These are phyloP conservation scores for Argya squamiceps DNA, from an alignment of 2,797 vertebrate species.

Conservation along the genomic window DNA sequence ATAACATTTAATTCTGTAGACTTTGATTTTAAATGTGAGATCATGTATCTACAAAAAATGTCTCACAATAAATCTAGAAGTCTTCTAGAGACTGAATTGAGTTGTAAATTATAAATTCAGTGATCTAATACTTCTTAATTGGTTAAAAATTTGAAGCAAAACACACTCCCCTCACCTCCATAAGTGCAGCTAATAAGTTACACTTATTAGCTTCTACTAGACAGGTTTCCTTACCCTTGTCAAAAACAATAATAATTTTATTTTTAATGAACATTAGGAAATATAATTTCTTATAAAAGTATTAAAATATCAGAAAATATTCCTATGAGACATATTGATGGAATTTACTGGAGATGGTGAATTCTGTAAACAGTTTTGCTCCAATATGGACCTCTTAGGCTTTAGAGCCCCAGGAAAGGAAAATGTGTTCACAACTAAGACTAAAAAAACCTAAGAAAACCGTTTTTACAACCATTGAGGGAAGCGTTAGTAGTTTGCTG, in stretches of 20 bases:
- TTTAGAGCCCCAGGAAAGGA: neutral
- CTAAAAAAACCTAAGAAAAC: neutral
- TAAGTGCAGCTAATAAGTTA: neutral
- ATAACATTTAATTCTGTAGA: neutral
- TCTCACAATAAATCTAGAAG: neutral
- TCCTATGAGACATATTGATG: neutral
- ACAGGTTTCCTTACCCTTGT: neutral
- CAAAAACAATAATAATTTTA: neutral
- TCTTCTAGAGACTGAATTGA: neutral
- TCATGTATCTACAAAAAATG: neutral
- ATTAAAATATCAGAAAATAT: neutral
- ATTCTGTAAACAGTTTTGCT: neutral
- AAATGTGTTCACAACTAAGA: neutral
- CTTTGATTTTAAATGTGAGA: neutral
- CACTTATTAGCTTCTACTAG: neutral
- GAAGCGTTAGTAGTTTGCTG: neutral
- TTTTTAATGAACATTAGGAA: neutral
- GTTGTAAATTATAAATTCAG: neutral
- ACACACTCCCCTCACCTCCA: accelerated
- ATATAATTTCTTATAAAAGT: neutral
- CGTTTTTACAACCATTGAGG: neutral
- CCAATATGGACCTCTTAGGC: neutral
- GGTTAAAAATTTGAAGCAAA: neutral
- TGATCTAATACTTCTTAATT: neutral
- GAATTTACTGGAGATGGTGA: neutral